phyloP scores from a whole-genome alignment of 2,797 vertebrate species.

The Gambusia yucatana region DNA sequence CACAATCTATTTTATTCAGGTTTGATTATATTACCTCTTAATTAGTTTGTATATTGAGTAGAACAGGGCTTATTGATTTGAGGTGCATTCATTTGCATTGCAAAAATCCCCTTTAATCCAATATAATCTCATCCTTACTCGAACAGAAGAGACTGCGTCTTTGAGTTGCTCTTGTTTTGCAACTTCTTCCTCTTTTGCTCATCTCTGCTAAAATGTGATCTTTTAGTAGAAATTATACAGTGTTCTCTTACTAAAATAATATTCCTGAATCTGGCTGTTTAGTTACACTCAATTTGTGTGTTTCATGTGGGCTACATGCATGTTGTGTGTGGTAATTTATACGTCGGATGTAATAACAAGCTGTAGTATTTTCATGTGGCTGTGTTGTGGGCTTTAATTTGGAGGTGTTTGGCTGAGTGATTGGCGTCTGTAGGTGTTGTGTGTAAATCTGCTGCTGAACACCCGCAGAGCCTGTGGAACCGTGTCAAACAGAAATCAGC shows the following conservation, averaged over 20 bases:
- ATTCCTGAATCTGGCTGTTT: constrained; percentile 59
- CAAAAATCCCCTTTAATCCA: constrained; percentile 87
- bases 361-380: constrained; percentile 71
- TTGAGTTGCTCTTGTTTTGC: constrained; percentile 59
- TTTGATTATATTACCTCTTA: constrained; percentile 89
- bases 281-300: constrained; percentile 41
- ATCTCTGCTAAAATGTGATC: constrained; percentile 40
- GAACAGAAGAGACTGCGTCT: constrained; percentile 77
- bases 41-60: constrained; percentile 90
- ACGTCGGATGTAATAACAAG: constrained; percentile 67
- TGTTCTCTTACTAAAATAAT: constrained; percentile 42
- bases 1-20: constrained; percentile 84
- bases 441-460: constrained; percentile 77
- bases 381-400: constrained; percentile 73
- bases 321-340: constrained; percentile 65
- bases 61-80: constrained; percentile 86
- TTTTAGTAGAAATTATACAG: constrained; percentile 51
- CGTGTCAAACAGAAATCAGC: constrained; percentile 64
- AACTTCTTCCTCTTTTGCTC: constrained; percentile 31
- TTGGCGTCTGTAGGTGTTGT: constrained; percentile 74
- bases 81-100: constrained; percentile 87
- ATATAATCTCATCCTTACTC: constrained; percentile 86
- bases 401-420: constrained; percentile 69
- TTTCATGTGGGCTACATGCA: constrained; percentile 57
- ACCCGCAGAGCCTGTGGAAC: constrained; percentile 60